Evolutionary conservation across 2,797 vertebrate species (phyloP).

Genomic region (Micrastur ruficollis): DNA sequence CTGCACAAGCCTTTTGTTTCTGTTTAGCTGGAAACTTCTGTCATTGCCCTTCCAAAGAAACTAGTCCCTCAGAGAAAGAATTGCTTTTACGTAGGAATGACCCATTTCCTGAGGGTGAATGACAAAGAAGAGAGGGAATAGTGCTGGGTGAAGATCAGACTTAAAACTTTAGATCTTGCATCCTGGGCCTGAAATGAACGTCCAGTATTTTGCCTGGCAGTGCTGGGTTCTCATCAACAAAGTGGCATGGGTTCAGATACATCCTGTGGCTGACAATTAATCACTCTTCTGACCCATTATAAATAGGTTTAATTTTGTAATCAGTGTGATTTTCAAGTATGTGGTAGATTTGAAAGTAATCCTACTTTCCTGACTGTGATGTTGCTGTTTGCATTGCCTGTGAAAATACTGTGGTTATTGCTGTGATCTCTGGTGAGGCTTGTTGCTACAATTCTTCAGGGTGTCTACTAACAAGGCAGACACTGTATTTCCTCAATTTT

Average conservation of each 20-base stretch:
- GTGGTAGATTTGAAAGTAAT: not conserved
- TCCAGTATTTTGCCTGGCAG: not conserved
- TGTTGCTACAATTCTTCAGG: not conserved
- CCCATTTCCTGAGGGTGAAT: conserved; percentile 4
- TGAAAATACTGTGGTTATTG: not conserved
- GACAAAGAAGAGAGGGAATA: not conserved
- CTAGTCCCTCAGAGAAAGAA: not conserved
- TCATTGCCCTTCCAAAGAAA: not conserved
- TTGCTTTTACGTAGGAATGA: conserved; percentile 12
- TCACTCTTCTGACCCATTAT: not conserved
- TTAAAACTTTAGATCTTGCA: not conserved
- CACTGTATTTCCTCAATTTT: not conserved
- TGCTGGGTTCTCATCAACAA: not conserved
- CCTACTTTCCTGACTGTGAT: not conserved
- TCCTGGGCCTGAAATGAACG: not conserved
- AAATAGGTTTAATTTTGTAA: not conserved
- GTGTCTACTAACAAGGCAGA: not conserved
- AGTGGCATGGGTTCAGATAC: not conserved
- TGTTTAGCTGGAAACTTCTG: not conserved
- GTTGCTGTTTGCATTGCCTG: not conserved
- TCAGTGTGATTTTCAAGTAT: not conserved
- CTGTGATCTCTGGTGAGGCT: not conserved
- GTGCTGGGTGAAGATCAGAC: not conserved
- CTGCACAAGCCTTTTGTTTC: not conserved
- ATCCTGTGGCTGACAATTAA: not conserved